Evolutionary conservation across 2,797 vertebrate genomes (phyloP).

Genomic region (Microctenopoma steveboyesi): DNA sequence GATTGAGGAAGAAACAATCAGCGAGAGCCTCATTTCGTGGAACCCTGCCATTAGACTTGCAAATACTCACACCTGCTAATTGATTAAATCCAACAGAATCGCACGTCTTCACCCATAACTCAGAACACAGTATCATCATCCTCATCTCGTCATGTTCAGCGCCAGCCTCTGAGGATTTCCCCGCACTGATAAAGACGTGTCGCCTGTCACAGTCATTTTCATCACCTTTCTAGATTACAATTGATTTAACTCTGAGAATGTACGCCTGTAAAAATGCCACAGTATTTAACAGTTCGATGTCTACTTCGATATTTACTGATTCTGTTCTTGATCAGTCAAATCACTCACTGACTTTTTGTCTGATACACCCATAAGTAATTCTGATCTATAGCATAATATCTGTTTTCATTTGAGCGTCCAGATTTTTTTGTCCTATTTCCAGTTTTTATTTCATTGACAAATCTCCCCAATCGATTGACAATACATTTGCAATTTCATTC

Average conservation of each 20-base stretch:
- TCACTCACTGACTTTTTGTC: too few relatives aligned
- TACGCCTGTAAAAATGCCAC: not conserved
- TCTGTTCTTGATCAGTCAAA: not conserved
- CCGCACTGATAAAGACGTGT: conserved; percentile 3
- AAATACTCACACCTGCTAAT: conserved; percentile 62
- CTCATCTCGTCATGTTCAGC: conserved; percentile 16
- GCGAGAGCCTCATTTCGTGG: conserved; percentile 33
- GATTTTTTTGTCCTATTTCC: too few relatives aligned
- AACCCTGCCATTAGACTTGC: conserved; percentile 45
- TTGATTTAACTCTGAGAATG: conserved; percentile 3
- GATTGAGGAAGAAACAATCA: conserved; percentile 62
- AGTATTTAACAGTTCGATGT: not conserved
- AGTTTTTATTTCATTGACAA: too few relatives aligned
- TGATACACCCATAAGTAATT: too few relatives aligned
- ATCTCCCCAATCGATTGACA: too few relatives aligned
- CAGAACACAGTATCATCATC: conserved; percentile 19
- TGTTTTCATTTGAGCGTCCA: too few relatives aligned
- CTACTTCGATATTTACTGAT: conserved; percentile 6
- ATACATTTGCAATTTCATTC: too few relatives aligned
- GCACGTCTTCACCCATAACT: conserved; percentile 39
- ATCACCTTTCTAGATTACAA: conserved; percentile 6
- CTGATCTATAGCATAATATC: too few relatives aligned
- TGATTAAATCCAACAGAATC: conserved; percentile 51
- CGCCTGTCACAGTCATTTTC: conserved; percentile 3
- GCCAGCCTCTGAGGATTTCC: conserved; percentile 14